These are phyloP conservation scores for Volucella zonaria DNA, from an alignment of 2,888 invertebrate genomes.

Conservation along the genomic window DNA sequence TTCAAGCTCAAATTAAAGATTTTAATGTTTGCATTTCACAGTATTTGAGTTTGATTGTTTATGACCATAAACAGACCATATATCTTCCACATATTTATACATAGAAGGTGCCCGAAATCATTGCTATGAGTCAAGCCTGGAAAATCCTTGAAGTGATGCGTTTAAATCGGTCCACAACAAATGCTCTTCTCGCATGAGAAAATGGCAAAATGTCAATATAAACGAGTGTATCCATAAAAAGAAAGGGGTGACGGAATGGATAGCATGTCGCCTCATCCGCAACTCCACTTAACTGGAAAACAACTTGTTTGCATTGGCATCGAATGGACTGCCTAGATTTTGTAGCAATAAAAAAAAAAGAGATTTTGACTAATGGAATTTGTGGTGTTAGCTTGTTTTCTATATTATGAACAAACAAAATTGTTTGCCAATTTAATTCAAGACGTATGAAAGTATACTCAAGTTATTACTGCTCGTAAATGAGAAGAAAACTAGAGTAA, in stretches of 20 bases:
- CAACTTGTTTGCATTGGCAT: constrained; percentile 18
- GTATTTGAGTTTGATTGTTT: too few species aligned
- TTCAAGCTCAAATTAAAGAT: constrained; percentile 2
- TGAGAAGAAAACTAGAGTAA: background rate
- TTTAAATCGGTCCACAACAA: too few species aligned
- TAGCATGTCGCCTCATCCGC: constrained; percentile 5
- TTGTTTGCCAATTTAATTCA: too few species aligned
- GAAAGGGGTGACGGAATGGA: constrained; percentile 5
- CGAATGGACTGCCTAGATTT: constrained; percentile 7
- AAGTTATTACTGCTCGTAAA: too few species aligned
- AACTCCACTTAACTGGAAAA: background rate
- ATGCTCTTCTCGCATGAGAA: too few species aligned
- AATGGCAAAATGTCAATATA: background rate
- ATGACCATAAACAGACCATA: too few species aligned
- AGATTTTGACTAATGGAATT: constrained; percentile 11
- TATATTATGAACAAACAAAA: too few species aligned
- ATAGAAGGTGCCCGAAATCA: too few species aligned
- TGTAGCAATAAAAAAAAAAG: constrained; percentile 18
- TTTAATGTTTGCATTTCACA: background rate
- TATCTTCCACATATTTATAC: too few species aligned
- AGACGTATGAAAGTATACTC: too few species aligned
- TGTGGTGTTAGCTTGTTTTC: constrained; percentile 6
- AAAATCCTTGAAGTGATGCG: too few species aligned
- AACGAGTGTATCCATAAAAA: background rate
- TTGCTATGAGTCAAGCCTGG: too few species aligned